Evolutionary conservation across 30 jellyfish, hydroid and myxozoan genomes (phyloP), one percentile per base, ranked within the genome.

Genomic region (Aurelia coerulea): DNA sequence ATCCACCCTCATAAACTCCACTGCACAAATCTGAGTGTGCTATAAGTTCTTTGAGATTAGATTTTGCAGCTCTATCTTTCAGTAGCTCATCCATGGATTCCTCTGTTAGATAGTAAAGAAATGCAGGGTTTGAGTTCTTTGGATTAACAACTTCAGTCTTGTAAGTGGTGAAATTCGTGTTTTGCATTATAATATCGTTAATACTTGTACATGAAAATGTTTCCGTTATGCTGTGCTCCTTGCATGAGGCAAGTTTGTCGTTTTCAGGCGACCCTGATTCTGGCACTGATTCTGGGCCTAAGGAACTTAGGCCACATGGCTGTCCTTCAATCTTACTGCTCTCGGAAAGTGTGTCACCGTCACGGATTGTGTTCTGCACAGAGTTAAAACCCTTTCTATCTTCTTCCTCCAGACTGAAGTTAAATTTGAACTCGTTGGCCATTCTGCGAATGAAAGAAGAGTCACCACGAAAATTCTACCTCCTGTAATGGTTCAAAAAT

Each of bases 1-100:
- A 81, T 10, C 99, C 99, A 32, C 99, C 99, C 83, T 95, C 99
- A 72, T 95, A 95, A 10, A 84, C 92, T 12, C 99, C 99, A 42
- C 90, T 73, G 19, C 76, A 71, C 54, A 95, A 68, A 66, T 95
- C 99, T 2, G 99, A 95, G 12, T 84, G 58, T 18, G 65, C 73
- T 13, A 88, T 33, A 58, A 84, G 69, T 15, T 73, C 93, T 9
- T 23, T 17, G 18, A 84, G 58, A 49, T 39, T 53, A 15, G 35
- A 29, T 29, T 50, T 35, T 46, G 56, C 6, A 65, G 9, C 69
- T 6, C 34, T 56, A 8, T 23, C 54, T 49, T 16, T 41, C 82
- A 83, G 35, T 15, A 2, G 54, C 15, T 35, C 79, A 54, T 76
- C 32, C 7, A 70, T 39, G 34, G 86, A 83, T 10, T 52, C 72